Evolutionary conservation across 2,888 invertebrate species (phyloP), one percentile per base, ranked within the genome.

Genomic region (Apamea sordens): DNA sequence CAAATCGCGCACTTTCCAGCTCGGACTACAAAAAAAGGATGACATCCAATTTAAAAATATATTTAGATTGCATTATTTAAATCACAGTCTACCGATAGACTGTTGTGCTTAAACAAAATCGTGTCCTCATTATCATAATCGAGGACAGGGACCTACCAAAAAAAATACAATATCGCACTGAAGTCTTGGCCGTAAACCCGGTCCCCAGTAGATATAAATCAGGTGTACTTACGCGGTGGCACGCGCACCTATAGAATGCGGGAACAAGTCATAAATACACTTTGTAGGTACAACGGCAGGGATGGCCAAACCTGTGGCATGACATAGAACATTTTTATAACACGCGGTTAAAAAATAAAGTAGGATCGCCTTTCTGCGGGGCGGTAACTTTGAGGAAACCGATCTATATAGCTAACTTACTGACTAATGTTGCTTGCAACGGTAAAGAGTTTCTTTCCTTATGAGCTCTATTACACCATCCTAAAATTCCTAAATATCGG

Each of bases 241-340:
- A 84, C 80, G 86, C 59, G 61, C 71, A 76, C 78, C 73, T 79
- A 70, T 21, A 67, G 77, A 77, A 79, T 82, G 70, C 76, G 64
- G 59, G 73, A 82, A 72, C 78, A 82, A 13, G 79, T 77, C 64
- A 83, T 89, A 83, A 87, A 87, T 87, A 79, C 71, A 71, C 72
- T 61, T 81, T 76, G 69, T n/a, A n/a, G n/a, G n/a, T 69, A 74
- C 74, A 77, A 83, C 47, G 59, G 47, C 71, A 83, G 86, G 63
- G 59, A 50, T 59, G 47, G 36, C 47, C 44, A 63, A 63, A 82
- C 83, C 47, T 63, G 56, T 53, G 21, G 56, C 47, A 75, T 44
- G 67, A 32, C 21, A 32, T 47, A 2, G 15, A 44, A 56, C 5
- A n/a, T 61, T 24, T 64, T 28, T 28, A 7, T 36, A 32, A 56